Evolutionary conservation across 2,797 vertebrate species (phyloP).

Genomic region (Malacoraja senta): DNA sequence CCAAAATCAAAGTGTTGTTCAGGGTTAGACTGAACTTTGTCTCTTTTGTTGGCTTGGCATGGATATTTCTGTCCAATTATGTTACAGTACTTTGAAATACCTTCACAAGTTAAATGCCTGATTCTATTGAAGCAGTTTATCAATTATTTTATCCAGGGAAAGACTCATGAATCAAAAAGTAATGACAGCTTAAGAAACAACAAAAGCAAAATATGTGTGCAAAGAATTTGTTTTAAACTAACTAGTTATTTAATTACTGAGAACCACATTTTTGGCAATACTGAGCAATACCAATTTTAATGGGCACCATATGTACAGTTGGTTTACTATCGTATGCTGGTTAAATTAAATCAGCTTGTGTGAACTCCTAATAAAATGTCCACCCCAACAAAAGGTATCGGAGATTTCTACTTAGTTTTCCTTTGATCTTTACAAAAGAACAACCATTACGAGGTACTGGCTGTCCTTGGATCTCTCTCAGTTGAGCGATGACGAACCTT

Average conservation of each 20-base stretch:
- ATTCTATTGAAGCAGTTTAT: background rate
- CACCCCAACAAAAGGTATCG: background rate
- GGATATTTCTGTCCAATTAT: background rate
- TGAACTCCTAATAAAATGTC: background rate
- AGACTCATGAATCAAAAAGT: background rate
- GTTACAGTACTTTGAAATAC: background rate
- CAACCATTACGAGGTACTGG: background rate
- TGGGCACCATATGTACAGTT: slow-evolving; percentile 1
- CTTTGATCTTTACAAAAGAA: background rate
- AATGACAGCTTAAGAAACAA: background rate
- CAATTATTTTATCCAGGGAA: background rate
- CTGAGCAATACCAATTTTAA: background rate
- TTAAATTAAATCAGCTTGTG: slow-evolving; percentile 8
- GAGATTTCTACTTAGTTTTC: background rate
- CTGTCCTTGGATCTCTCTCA: background rate
- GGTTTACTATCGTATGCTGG: background rate
- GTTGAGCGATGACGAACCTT: background rate
- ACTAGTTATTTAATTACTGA: slow-evolving; percentile 2
- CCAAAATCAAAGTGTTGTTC: background rate
- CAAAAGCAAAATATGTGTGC: background rate
- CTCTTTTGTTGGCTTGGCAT: background rate
- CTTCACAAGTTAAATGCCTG: background rate
- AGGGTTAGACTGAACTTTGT: background rate
- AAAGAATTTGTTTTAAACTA: background rate
- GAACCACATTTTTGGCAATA: background rate